Evolutionary conservation across 92 coral and sea anemone genomes (phyloP).

Genomic region (Desmophyllum pertusum): DNA sequence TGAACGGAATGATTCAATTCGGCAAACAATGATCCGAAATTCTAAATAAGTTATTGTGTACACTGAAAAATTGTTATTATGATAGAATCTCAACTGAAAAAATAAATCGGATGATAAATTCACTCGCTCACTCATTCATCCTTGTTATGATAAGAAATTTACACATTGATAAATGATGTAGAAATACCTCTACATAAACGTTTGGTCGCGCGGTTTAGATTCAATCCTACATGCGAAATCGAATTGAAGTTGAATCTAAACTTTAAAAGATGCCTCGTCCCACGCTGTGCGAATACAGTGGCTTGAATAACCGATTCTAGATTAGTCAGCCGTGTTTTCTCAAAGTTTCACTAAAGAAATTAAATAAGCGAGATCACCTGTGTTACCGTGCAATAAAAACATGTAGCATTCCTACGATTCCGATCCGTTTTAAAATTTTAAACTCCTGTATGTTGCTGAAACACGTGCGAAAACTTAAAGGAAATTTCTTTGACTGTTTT

Average conservation of each 20-base stretch:
- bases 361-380: background rate
- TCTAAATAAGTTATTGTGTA: no score
- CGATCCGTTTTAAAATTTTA: background rate
- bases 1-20: background rate
- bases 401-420: background rate
- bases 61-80: no score
- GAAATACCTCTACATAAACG: background rate
- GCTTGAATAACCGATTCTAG: background rate
- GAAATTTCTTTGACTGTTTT: background rate
- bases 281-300: background rate
- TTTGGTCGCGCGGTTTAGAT: background rate
- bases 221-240: background rate
- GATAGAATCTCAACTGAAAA: no score
- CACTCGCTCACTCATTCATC: no score
- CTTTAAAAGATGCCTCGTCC: background rate
- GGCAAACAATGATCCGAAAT: no score
- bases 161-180: background rate
- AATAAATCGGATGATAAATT: no score
- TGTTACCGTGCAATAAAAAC: background rate
- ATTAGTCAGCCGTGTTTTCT: background rate
- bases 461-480: background rate
- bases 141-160: no score
- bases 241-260: background rate
- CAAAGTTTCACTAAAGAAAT: background rate
- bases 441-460: background rate